Evolutionary conservation across 2,797 vertebrate genomes (phyloP).

Genomic region (Basileuterus tristriatus): DNA sequence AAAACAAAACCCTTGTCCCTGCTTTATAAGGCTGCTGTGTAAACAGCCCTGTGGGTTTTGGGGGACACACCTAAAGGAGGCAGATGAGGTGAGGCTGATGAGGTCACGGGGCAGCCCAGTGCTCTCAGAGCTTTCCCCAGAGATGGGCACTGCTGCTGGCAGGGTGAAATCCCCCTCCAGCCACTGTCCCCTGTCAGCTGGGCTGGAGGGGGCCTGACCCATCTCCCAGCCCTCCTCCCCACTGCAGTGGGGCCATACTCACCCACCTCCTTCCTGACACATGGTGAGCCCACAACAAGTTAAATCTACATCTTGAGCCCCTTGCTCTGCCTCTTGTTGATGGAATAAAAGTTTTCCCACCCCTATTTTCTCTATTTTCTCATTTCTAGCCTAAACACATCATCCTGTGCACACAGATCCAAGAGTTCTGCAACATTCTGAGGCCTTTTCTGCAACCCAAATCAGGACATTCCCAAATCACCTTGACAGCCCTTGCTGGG

Average conservation of each 20-base stretch:
- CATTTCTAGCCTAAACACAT: neutral
- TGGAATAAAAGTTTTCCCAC: neutral
- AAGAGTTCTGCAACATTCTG: neutral
- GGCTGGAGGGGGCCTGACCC: neutral
- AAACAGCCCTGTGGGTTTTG: constrained; percentile 5
- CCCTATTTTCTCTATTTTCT: neutral
- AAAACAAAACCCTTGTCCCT: neutral
- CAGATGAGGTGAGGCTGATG: neutral
- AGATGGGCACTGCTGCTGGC: neutral
- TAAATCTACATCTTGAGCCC: neutral
- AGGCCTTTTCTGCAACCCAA: neutral
- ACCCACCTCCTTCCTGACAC: neutral
- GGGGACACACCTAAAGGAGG: neutral
- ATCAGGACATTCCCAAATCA: neutral
- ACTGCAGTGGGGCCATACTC: rapidly evolving
- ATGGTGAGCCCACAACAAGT: neutral
- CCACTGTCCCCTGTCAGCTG: rapidly evolving
- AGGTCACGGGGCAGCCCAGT: neutral
- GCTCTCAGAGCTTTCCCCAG: neutral
- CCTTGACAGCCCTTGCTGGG: neutral
- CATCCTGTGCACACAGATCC: rapidly evolving
- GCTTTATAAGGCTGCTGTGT: neutral
- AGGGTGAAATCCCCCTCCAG: neutral
- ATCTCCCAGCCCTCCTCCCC: neutral
- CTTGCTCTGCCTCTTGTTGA: neutral